These are phyloP conservation scores for Bilobella aurantiaca DNA, from an alignment of 1,140 invertebrate genomes.

Conservation along the genomic window DNA sequence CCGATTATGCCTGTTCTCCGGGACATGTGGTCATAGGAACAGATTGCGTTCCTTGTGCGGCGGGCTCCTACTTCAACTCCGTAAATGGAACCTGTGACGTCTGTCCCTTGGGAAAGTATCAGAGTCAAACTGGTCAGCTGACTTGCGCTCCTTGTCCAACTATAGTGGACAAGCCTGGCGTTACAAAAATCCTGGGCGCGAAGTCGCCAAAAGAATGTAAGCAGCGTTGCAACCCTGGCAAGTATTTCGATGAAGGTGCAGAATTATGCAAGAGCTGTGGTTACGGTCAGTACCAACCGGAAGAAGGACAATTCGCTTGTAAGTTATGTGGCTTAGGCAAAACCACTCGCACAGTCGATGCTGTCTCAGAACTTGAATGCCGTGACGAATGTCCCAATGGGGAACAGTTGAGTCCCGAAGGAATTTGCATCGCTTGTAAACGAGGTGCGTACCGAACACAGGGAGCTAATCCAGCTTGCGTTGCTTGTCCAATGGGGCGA, in stretches of 20 bases:
- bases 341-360: conserved; percentile 82
- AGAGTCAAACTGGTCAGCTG: conserved; percentile 81
- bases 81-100: conserved; percentile 63
- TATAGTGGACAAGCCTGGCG: conserved; percentile 75
- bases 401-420: conserved; percentile 74
- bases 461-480: conserved; percentile 76
- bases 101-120: conserved; percentile 83
- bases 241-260: conserved; percentile 75
- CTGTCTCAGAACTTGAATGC: conserved; percentile 71
- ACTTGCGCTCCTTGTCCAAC: conserved; percentile 74
- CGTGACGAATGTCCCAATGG: conserved; percentile 81
- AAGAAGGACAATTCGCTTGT: conserved; percentile 82
- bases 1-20: conserved; percentile 81
- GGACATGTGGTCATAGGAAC: conserved; percentile 86
- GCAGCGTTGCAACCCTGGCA: conserved; percentile 78
- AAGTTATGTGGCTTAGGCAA: conserved; percentile 80
- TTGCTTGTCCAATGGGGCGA: conserved; percentile 72
- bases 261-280: conserved; percentile 81
- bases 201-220: conserved; percentile 40
- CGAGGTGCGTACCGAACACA: conserved; percentile 78
- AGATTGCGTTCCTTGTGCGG: conserved; percentile 86
- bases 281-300: conserved; percentile 84
- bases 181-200: conserved; percentile 74
- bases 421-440: conserved; percentile 84
- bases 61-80: conserved; percentile 76